phyloP scores from a whole-genome alignment of 2,113 vertebrate genomes.

The Tychaedon coryphoeus region DNA sequence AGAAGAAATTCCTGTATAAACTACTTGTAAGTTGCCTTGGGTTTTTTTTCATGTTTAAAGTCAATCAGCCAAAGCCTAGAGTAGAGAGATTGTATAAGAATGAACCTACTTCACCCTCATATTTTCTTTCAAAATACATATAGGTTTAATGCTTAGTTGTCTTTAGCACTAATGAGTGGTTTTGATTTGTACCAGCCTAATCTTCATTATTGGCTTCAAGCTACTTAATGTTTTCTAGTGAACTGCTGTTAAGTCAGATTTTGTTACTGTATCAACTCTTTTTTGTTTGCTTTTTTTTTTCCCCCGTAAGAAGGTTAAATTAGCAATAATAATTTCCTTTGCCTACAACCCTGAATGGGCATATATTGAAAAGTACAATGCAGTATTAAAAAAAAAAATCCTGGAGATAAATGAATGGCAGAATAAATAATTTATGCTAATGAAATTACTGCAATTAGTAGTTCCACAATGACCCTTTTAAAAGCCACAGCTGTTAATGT shows the following conservation, averaged over 20 bases:
- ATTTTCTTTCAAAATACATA: not conserved
- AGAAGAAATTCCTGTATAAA: not conserved
- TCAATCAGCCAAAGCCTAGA: not conserved
- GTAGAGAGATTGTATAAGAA: not conserved
- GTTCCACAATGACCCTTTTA: slow-evolving; percentile 94
- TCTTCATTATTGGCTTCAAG: slow-evolving; percentile 6
- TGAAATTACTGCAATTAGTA: slow-evolving; percentile 99
- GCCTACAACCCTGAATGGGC: not conserved
- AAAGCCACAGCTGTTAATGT: slow-evolving; percentile 98
- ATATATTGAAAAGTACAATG: slow-evolving; percentile 44
- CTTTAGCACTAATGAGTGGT: not conserved
- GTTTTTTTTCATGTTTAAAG: not conserved
- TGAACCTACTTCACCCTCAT: not conserved
- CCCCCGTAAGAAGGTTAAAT: not conserved
- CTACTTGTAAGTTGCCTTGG: not conserved
- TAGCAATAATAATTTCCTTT: slow-evolving; percentile 43
- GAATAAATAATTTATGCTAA: slow-evolving; percentile 99
- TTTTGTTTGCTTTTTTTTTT: not conserved
- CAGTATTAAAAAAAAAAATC: slow-evolving; percentile 23
- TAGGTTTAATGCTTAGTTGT: not conserved
- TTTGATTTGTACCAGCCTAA: not conserved
- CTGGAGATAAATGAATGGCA: slow-evolving; percentile 86
- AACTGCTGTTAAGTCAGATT: slow-evolving; percentile 25
- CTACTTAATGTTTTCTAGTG: not conserved
- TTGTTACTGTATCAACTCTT: not conserved